Conservation (phyloP, 2,113 vertebrate genomes). For the Alligator mississippiensis region DNA sequence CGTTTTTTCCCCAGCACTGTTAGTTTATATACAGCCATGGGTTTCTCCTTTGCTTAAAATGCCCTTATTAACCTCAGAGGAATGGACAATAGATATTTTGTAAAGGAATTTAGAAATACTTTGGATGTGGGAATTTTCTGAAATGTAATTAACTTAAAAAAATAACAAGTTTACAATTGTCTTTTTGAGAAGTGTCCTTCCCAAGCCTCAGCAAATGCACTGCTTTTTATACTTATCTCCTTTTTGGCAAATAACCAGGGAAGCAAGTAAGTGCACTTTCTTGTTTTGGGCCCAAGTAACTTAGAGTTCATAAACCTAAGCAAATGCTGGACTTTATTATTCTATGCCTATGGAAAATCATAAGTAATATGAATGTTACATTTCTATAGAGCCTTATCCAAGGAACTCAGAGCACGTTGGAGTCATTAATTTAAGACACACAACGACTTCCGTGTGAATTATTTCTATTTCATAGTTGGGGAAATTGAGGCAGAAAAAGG, state of each 20-base stretch:
- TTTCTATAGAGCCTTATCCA: slow-evolving; percentile 48
- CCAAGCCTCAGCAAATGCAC: slow-evolving; percentile 64
- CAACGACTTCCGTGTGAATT: not conserved
- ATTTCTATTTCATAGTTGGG: slow-evolving; percentile 36
- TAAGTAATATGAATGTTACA: slow-evolving; percentile 33
- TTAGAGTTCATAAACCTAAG: slow-evolving; percentile 63
- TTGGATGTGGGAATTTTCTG: slow-evolving; percentile 30
- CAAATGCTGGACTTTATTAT: slow-evolving; percentile 62
- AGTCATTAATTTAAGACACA: slow-evolving; percentile 22
- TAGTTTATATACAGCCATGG: not conserved
- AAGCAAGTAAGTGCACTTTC: slow-evolving; percentile 68
- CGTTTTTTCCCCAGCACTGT: not conserved
- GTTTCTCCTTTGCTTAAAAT: not conserved
- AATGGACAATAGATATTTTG: not conserved
- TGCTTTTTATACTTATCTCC: slow-evolving; percentile 69
- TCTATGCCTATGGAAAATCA: slow-evolving; percentile 58
- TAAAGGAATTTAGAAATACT: slow-evolving; percentile 24
- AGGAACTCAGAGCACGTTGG: slow-evolving; percentile 6
- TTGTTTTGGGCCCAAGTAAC: slow-evolving; percentile 58
- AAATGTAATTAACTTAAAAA: slow-evolving; percentile 69
- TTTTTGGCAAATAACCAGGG: not conserved
- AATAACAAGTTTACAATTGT: slow-evolving; percentile 63
- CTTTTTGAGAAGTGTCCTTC: slow-evolving; percentile 73
- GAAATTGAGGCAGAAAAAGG: slow-evolving; percentile 44
- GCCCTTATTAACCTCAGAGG: not conserved